A percentile compares a stretch with the other conserved stretches of the same genome.
phyloP scores from a whole-genome alignment of 2,888 invertebrate species.

The Ceriagrion tenellum region DNA sequence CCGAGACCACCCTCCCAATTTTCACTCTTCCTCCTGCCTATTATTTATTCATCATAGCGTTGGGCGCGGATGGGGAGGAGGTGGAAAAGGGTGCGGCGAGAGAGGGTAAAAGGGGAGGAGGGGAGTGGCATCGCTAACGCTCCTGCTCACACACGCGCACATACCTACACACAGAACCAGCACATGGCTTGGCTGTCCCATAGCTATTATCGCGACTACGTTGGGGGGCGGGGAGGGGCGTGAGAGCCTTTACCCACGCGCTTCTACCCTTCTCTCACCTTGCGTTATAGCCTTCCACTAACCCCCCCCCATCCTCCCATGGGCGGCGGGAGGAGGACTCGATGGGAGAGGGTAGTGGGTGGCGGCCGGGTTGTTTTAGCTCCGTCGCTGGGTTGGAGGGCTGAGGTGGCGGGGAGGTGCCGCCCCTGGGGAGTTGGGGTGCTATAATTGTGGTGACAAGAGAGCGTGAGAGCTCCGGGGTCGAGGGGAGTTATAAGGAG shows the following conservation, averaged over 20 bases:
- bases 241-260: not conserved
- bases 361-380: slow-evolving; percentile 33
- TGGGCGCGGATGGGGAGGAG: not conserved
- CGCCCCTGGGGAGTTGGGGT: not conserved
- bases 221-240: not conserved
- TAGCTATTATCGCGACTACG: slow-evolving; percentile 57
- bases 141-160: not conserved
- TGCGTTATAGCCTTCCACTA: no score
- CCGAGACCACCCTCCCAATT: not conserved
- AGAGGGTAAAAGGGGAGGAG: not conserved
- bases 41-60: slow-evolving; percentile 57
- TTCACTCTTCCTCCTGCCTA: slow-evolving; percentile 46
- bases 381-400: not conserved
- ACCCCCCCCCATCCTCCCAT: not conserved
- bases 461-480: not conserved
- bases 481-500: slow-evolving; percentile 9
- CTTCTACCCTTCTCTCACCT: not conserved
- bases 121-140: slow-evolving; percentile 26
- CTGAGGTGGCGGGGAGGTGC: not conserved
- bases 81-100: not conserved
- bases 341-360: not conserved
- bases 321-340: not conserved
- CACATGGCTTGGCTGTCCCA: slow-evolving; percentile 33
- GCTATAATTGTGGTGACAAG: slow-evolving; percentile 19
- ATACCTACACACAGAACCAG: not conserved